phyloP scores from a whole-genome alignment of 1,140 invertebrate genomes.

The Leptoteleia sp. region DNA sequence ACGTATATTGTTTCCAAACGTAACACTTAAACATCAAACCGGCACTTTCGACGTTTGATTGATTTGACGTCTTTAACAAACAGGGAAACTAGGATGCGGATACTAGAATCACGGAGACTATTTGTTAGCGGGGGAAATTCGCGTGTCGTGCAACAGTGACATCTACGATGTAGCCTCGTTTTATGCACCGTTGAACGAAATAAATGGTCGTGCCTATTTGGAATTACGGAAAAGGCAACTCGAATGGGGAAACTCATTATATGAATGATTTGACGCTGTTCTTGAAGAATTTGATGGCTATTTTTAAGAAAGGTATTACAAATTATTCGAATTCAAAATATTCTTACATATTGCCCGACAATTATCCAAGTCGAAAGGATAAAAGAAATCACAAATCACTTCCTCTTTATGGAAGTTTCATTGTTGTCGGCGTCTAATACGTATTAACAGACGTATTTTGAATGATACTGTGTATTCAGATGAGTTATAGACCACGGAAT shows the following conservation, averaged over 20 bases:
- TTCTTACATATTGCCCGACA: slow-evolving; percentile 11
- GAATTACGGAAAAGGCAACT: not conserved
- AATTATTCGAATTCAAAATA: slow-evolving; percentile 4
- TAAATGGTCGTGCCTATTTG: slow-evolving; percentile 9
- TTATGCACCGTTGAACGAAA: slow-evolving; percentile 9
- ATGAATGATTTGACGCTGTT: not conserved
- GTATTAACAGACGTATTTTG: not conserved
- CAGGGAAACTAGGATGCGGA: slow-evolving; percentile 25
- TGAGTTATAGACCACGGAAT: no score
- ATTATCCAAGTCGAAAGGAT: not conserved
- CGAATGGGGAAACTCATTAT: slow-evolving; percentile 1
- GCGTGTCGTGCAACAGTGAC: slow-evolving; percentile 4
- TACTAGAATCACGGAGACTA: not conserved
- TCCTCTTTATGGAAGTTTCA: not conserved
- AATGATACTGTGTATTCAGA: no score
- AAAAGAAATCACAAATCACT: slow-evolving; percentile 29
- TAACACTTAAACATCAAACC: slow-evolving; percentile 59
- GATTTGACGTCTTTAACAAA: slow-evolving; percentile 61
- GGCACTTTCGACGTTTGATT: slow-evolving; percentile 59
- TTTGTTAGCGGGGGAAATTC: slow-evolving; percentile 13
- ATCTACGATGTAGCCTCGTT: slow-evolving; percentile 8
- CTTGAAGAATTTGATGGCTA: no score
- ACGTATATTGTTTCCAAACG: slow-evolving; percentile 63
- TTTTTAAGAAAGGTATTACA: no score
- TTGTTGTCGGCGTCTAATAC: not conserved